A percentile compares a stretch with the other conserved stretches of the same genome.
Conservation (phyloP, 2,113 vertebrate genomes). For the Vimba vimba region DNA sequence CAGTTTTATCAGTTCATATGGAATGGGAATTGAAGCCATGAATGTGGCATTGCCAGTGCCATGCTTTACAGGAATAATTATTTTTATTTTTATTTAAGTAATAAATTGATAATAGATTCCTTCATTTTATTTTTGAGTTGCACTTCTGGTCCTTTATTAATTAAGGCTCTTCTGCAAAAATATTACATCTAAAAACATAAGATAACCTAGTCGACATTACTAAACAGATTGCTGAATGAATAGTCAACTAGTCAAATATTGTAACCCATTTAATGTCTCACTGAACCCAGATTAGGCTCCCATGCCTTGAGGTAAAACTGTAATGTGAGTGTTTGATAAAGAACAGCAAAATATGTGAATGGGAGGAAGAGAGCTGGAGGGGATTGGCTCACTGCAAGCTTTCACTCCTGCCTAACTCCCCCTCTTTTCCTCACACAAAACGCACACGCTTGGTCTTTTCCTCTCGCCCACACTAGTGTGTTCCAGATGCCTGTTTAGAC, state of each 20-base stretch:
- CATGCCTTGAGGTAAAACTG: background rate
- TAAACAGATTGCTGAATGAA: background rate
- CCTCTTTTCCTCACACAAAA: background rate
- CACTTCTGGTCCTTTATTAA: background rate
- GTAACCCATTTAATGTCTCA: background rate
- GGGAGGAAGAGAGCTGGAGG: background rate
- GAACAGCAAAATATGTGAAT: slow-evolving; percentile 28
- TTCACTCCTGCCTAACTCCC: background rate
- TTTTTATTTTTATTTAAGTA: no score
- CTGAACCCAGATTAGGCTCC: background rate
- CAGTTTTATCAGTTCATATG: no score
- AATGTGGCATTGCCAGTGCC: no score
- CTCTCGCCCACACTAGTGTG: slow-evolving; percentile 23
- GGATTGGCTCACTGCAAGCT: background rate
- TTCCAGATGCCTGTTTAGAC: slow-evolving; percentile 42
- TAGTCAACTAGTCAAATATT: background rate
- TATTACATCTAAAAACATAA: background rate
- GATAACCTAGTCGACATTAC: background rate
- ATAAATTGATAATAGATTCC: no score
- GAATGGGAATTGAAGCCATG: no score
- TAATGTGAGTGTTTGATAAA: background rate
- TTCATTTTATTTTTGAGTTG: background rate
- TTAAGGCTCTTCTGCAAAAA: background rate
- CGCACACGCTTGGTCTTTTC: slow-evolving; percentile 6
- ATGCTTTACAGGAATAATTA: no score